Evolutionary conservation across 2,113 vertebrate genomes (phyloP), one percentile per base, ranked within the genome.

Genomic region (Girardinichthys multiradiatus): DNA sequence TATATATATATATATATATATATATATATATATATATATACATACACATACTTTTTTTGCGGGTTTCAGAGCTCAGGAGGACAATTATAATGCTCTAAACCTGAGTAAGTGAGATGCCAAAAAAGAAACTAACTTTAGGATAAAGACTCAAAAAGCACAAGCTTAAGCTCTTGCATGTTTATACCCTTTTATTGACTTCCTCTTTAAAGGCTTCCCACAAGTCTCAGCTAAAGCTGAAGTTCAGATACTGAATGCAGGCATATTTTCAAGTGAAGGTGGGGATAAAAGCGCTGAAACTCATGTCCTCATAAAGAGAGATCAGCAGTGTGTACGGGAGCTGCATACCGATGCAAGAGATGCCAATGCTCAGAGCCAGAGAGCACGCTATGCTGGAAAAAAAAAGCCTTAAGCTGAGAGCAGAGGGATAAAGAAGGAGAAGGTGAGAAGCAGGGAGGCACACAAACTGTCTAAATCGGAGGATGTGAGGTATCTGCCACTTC

Each of bases 301-400:
- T 92, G 92, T 92, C 93, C 92, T 93, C 89, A 91, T 92, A 92
- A 93, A 93, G 92, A 91, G 86, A 86, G 89, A 93, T 93, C 92
- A 92, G 92, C 90, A 82, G 81, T 82, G 75, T 29, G 86, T 68
- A 91, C 89, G 77, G 82, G 89, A 86, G 89, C 86, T 87, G 93
- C 90, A 93, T 94, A 91, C 87, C 83, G 89, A 94, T 93, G 87
- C 75, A 82, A 58, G 77, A 75, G 83, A 84, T 83, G 85, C 89
- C 84, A 77, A 85, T 74, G 83, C 86, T 88, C 64, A 57, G 80
- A 90, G 89, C 84, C 85, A 91, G 82, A 81, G 90, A 89, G 83
- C 85, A 83, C 61, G 81, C 67, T 86, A 83, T 81, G 76, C 79
- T 68, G 54, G 4, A 9, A 30, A 13, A 11, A 68, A 66, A 78